Percentiles rank a stretch among this genome's conserved stretches.
phyloP scores from a whole-genome alignment of 2,797 vertebrate species.

The Pithecia hirsuta region DNA sequence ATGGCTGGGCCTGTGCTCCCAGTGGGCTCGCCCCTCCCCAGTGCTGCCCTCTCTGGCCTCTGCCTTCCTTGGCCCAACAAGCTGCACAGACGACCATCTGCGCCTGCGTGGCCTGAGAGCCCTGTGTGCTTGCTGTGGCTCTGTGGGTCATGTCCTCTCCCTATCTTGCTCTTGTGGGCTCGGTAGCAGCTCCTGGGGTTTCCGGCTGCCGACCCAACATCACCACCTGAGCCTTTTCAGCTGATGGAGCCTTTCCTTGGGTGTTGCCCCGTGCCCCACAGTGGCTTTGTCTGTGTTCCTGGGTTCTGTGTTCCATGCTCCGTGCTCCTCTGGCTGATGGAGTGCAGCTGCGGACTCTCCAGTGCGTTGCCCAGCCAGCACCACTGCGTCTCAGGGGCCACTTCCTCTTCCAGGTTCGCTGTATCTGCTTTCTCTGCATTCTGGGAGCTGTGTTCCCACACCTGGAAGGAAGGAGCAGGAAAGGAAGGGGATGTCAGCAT shows the following conservation, averaged over 20 bases:
- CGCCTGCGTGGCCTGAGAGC: not conserved
- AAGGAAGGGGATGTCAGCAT: not conserved
- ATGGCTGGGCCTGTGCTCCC: not conserved
- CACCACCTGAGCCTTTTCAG: too few relatives aligned
- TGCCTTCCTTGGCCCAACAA: not conserved
- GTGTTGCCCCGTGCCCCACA: not conserved
- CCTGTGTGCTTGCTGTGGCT: not conserved
- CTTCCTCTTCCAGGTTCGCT: not conserved
- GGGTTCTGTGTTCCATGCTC: not conserved
- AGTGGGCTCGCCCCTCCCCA: not conserved
- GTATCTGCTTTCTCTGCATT: not conserved
- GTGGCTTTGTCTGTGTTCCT: not conserved
- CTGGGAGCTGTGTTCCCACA: not conserved
- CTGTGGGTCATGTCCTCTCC: rapidly evolving
- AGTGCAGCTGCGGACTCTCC: too few relatives aligned
- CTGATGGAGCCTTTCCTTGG: not conserved
- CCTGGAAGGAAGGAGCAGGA: conserved; percentile 18
- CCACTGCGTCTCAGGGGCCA: not conserved
- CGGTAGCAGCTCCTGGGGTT: not conserved
- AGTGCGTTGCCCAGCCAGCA: rapidly evolving
- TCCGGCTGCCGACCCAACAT: not conserved
- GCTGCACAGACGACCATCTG: not conserved
- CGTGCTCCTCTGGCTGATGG: not conserved
- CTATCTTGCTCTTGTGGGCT: not conserved
- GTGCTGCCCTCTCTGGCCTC: not conserved